phyloP scores from a whole-genome alignment of 2,888 invertebrate genomes.

The Druceiella hillmani region DNA sequence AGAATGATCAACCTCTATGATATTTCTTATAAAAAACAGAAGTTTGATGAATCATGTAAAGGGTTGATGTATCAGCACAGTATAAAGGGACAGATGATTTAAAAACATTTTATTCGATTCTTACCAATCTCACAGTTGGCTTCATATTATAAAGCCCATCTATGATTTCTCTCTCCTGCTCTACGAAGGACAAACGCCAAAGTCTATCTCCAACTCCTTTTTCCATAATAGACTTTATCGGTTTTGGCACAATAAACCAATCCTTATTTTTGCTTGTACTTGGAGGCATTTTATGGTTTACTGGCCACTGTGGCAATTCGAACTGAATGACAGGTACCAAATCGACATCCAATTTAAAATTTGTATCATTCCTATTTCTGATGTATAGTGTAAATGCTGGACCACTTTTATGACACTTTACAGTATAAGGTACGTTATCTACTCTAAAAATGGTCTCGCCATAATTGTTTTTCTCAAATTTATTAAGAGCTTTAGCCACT shows the following conservation, averaged over 20 bases:
- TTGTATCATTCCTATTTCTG: constrained; percentile 27
- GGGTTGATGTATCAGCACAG: too few relatives aligned
- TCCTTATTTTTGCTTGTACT: too few relatives aligned
- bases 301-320: constrained; percentile 37
- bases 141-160: constrained; percentile 40
- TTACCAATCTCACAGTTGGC: constrained; percentile 40
- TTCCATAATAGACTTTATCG: constrained; percentile 31
- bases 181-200: constrained; percentile 55
- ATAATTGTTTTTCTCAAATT: constrained; percentile 31
- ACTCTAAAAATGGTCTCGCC: too few relatives aligned
- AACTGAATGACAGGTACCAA: constrained; percentile 51
- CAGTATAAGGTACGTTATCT: constrained; percentile 31
- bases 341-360: constrained; percentile 43
- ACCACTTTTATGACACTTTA: constrained; percentile 39
- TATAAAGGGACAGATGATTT: too few relatives aligned
- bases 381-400: constrained; percentile 53
- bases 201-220: constrained; percentile 31
- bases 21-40: too few relatives aligned
- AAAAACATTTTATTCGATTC: too few relatives aligned
- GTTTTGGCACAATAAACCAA: constrained; percentile 53
- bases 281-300: too few relatives aligned
- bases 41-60: too few relatives aligned
- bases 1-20: too few relatives aligned
- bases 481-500: constrained; percentile 40
- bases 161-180: constrained; percentile 47